Conservation (phyloP, 2,888 invertebrate genomes). For the Didymodactylos carnosus region DNA sequence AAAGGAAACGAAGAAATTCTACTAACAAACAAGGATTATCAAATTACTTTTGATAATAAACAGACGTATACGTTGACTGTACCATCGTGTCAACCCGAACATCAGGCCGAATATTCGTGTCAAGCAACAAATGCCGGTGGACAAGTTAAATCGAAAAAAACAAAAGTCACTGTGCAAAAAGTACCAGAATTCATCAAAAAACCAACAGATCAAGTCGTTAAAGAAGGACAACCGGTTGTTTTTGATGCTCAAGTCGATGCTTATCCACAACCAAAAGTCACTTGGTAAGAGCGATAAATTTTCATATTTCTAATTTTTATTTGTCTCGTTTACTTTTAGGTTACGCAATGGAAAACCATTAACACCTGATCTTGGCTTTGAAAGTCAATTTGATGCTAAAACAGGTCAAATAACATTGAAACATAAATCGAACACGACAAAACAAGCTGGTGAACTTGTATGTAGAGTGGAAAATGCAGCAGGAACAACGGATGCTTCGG, state of each 20-base stretch:
- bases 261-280: not conserved
- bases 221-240: conserved; percentile 1
- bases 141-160: not conserved
- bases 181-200: not conserved
- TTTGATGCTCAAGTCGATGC: conserved; percentile 1
- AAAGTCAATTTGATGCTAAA: not conserved
- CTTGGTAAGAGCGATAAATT: not conserved
- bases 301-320: not conserved
- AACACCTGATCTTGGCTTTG: not conserved
- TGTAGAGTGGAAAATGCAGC: not conserved
- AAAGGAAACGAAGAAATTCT: conserved; percentile 26
- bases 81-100: not conserved
- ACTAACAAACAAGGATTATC: conserved; percentile 15
- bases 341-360: not conserved
- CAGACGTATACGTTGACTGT: not conserved
- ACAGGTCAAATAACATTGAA: not conserved
- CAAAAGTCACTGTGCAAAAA: not conserved
- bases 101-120: not conserved
- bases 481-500: not conserved
- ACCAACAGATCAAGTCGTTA: not conserved
- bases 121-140: conserved; percentile 4
- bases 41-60: conserved; percentile 1
- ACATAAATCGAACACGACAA: not conserved
- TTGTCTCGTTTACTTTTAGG: not conserved
- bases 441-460: not conserved